phyloP scores from a whole-genome alignment of 2,888 invertebrate species.

The Drosophila formosana region DNA sequence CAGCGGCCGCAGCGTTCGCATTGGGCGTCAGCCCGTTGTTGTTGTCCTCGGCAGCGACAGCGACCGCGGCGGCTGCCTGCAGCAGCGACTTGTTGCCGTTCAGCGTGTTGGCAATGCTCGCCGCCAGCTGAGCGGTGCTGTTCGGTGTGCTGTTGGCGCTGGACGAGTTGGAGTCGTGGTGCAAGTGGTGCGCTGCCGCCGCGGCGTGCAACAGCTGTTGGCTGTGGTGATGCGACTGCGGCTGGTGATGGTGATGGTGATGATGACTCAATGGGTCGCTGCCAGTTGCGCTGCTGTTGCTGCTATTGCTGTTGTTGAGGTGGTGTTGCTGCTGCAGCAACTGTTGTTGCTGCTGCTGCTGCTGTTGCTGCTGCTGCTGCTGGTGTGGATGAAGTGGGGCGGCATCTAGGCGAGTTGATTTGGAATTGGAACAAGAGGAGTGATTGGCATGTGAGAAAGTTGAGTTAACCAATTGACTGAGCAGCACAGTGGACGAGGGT shows the following conservation, averaged over 20 bases:
- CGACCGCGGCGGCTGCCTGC: slow-evolving; percentile 60
- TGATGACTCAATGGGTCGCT: slow-evolving; percentile 51
- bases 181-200: slow-evolving; percentile 64
- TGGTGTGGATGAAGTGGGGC: slow-evolving; percentile 51
- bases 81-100: slow-evolving; percentile 76
- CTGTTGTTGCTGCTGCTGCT: slow-evolving; percentile 46
- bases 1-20: slow-evolving; percentile 64
- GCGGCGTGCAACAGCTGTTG: slow-evolving; percentile 53
- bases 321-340: slow-evolving; percentile 57
- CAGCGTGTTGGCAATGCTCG: slow-evolving; percentile 62
- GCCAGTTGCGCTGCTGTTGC: slow-evolving; percentile 49
- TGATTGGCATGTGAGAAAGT: slow-evolving; percentile 82
- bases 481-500: slow-evolving; percentile 86
- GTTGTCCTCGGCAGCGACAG: slow-evolving; percentile 76
- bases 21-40: slow-evolving; percentile 78
- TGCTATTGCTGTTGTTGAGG: slow-evolving; percentile 57
- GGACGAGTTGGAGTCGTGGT: slow-evolving; percentile 82
- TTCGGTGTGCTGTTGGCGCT: slow-evolving; percentile 86
- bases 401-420: slow-evolving; percentile 68
- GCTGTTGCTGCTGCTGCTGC: slow-evolving; percentile 52
- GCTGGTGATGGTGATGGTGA: slow-evolving; percentile 56
- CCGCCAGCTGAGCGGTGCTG: slow-evolving; percentile 71
- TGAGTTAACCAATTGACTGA: slow-evolving; percentile 85
- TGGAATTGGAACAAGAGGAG: slow-evolving; percentile 70
- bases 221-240: slow-evolving; percentile 56